Percentiles rank a stretch among this genome's conserved stretches.
Evolutionary conservation across 2,797 vertebrate species (phyloP).

Genomic region (Betta splendens): DNA sequence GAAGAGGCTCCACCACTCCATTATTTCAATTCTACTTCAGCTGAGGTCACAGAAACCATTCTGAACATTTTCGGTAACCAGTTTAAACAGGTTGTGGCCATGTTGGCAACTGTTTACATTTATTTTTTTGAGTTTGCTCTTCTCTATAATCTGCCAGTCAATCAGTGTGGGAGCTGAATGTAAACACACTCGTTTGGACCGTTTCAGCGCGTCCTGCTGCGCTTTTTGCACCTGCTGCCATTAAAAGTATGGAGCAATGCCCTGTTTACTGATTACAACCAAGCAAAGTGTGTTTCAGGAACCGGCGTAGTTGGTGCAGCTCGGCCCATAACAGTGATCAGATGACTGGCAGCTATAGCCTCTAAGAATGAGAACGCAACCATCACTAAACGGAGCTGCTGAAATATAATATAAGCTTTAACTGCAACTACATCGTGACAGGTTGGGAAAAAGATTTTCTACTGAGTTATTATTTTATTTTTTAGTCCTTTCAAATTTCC

Average conservation of each 20-base stretch:
- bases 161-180: conserved; percentile 1
- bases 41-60: neutral
- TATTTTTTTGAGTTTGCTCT: neutral
- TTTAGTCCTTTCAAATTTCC: too few species aligned
- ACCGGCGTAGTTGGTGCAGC: conserved; percentile 3
- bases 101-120: neutral
- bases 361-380: too few species aligned
- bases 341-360: conserved; percentile 28
- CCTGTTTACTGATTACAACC: conserved; percentile 51
- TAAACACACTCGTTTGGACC: neutral
- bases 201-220: conserved; percentile 16
- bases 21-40: neutral
- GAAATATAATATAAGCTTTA: too few species aligned
- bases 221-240: conserved; percentile 18
- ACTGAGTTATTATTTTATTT: too few species aligned
- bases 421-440: too few species aligned
- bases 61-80: neutral
- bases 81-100: neutral
- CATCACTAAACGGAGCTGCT: too few species aligned
- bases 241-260: conserved; percentile 14
- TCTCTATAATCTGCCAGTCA: conserved; percentile 8
- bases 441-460: too few species aligned
- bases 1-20: conserved; percentile 20
- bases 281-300: conserved; percentile 32
- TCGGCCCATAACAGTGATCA: conserved; percentile 1